phyloP scores from a whole-genome alignment of 2,113 vertebrate genomes.

The Abramis brama region DNA sequence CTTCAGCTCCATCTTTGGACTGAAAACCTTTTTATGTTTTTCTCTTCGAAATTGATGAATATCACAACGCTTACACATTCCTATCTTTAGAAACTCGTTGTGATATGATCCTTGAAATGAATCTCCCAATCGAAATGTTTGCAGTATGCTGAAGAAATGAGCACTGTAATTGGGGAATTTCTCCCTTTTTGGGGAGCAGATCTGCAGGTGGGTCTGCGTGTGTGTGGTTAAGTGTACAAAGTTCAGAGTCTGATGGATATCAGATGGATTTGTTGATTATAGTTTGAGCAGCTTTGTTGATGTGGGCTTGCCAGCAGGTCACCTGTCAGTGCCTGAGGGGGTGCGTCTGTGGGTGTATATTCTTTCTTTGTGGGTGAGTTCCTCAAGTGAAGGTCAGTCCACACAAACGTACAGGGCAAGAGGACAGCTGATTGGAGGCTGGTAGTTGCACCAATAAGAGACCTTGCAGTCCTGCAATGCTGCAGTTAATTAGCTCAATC shows the following conservation, averaged over 20 bases:
- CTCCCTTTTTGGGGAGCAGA: neutral
- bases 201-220: conserved; percentile 31
- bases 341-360: neutral
- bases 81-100: conserved; percentile 1
- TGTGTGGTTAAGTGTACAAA: conserved; percentile 19
- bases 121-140: neutral
- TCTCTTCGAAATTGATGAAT: conserved; percentile 9
- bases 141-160: neutral
- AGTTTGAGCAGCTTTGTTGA: conserved; percentile 8
- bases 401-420: neutral
- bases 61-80: conserved; percentile 13
- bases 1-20: conserved; percentile 17
- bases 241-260: conserved; percentile 51
- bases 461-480: neutral
- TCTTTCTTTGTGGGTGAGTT: conserved; percentile 8
- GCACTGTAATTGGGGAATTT: neutral
- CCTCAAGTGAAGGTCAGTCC: conserved; percentile 8
- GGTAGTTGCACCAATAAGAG: neutral
- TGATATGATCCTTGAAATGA: neutral
- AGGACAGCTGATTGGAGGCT: neutral
- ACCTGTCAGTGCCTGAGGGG: conserved; percentile 44
- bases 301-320: conserved; percentile 40
- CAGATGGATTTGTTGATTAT: conserved; percentile 52
- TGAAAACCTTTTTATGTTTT: neutral
- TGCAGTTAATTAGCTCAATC: conserved; percentile 24